These are phyloP conservation scores for Ceyx melanurus DNA, from an alignment of 2,113 vertebrate species.

Conservation along the genomic window DNA sequence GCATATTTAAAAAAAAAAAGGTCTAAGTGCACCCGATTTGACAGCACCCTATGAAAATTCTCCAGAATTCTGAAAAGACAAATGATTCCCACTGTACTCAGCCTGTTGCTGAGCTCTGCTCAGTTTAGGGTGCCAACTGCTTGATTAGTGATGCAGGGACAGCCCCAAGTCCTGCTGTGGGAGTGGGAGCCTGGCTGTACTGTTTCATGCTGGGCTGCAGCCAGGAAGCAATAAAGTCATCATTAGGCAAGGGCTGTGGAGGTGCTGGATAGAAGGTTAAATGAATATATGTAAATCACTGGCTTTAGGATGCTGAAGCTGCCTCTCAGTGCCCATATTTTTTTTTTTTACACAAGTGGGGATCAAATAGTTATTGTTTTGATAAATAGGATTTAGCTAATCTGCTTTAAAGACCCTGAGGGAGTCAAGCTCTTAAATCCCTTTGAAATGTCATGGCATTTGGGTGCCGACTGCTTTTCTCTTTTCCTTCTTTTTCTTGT, in stretches of 20 bases:
- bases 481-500: too few species aligned
- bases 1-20: neutral
- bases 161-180: neutral
- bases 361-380: constrained; percentile 47
- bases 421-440: constrained; percentile 25
- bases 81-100: neutral
- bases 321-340: constrained; percentile 34
- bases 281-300: constrained; percentile 49
- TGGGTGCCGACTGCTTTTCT: neutral
- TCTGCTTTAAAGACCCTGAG: constrained; percentile 11
- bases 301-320: constrained; percentile 16
- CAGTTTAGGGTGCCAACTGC: neutral
- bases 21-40: neutral
- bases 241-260: constrained; percentile 39
- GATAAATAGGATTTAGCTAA: constrained; percentile 25
- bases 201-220: constrained; percentile 1
- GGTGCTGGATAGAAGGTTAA: neutral
- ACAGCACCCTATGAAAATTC: neutral
- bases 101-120: neutral
- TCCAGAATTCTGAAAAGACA: neutral
- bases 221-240: constrained; percentile 58
- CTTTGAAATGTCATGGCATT: constrained; percentile 30
- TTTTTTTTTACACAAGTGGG: constrained; percentile 22
- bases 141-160: constrained; percentile 40
- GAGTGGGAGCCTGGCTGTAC: neutral